phyloP scores from a whole-genome alignment of 2,888 invertebrate species.

The Diarsia rubi region DNA sequence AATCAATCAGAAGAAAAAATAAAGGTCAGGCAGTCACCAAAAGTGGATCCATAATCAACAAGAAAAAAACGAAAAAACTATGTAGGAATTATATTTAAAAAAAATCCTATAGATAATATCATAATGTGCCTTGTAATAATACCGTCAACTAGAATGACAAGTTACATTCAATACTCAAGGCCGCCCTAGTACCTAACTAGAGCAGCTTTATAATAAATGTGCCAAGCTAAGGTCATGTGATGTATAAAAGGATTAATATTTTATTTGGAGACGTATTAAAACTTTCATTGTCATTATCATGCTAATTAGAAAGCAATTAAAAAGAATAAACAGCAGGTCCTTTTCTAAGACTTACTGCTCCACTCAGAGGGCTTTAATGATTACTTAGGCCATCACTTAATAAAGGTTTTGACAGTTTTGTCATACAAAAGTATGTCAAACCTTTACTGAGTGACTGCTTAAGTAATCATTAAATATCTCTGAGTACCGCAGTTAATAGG shows the following conservation, averaged over 20 bases:
- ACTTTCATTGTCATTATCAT: neutral
- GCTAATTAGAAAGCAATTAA: neutral
- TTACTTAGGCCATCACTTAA: too few relatives aligned
- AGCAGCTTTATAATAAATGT: slow-evolving; percentile 65
- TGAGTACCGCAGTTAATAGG: too few relatives aligned
- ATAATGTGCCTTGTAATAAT: slow-evolving; percentile 26
- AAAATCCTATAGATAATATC: slow-evolving; percentile 7
- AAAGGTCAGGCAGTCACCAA: neutral
- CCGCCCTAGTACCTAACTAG: slow-evolving; percentile 78
- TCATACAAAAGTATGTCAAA: too few relatives aligned
- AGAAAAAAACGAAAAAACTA: slow-evolving; percentile 33
- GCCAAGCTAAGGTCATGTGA: slow-evolving; percentile 51
- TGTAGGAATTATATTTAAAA: neutral
- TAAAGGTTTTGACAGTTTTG: too few relatives aligned
- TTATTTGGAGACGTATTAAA: slow-evolving; percentile 7
- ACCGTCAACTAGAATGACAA: slow-evolving; percentile 70
- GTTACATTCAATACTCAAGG: slow-evolving; percentile 83
- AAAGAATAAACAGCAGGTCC: neutral
- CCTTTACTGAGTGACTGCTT: too few relatives aligned
- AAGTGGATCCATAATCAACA: slow-evolving; percentile 12
- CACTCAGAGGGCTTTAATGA: too few relatives aligned
- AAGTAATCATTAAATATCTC: too few relatives aligned
- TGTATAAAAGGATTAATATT: slow-evolving; percentile 8
- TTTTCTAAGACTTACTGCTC: neutral
- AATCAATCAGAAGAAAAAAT: neutral